Evolutionary conservation across 2,113 vertebrate species (phyloP).

Genomic region (Urocolius indicus): DNA sequence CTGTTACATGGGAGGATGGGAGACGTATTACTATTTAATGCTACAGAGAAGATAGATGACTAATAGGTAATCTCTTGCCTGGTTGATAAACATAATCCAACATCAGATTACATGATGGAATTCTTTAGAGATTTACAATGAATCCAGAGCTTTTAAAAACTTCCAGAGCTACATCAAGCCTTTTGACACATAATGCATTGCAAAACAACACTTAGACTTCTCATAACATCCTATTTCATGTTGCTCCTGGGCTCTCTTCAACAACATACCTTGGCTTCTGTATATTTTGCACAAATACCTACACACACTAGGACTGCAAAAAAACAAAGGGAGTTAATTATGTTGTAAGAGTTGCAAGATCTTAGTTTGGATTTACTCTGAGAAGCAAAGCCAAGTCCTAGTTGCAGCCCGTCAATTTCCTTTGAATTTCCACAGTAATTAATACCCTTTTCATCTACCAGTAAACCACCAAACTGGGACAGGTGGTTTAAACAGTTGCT

Average conservation of each 20-base stretch:
- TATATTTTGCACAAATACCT: neutral
- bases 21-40: neutral
- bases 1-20: neutral
- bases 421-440: neutral
- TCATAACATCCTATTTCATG: neutral
- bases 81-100: neutral
- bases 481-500: neutral
- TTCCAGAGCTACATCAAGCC: neutral
- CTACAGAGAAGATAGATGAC: neutral
- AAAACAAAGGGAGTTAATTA: neutral
- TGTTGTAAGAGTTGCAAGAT: neutral
- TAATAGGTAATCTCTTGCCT: neutral
- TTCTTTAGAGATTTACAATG: neutral
- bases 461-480: neutral
- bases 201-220: neutral
- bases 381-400: constrained; percentile 1
- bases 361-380: neutral
- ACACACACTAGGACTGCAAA: neutral
- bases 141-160: neutral
- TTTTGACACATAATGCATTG: neutral
- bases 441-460: constrained; percentile 1
- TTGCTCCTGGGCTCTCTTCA: neutral
- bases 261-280: neutral
- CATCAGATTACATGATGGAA: rapidly evolving
- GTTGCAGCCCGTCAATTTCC: neutral